Evolutionary conservation across 37 sponge, comb jelly and placozoan genomes (phyloP), one percentile per base, ranked within the genome.

Genomic region (Halichondria panicea): DNA sequence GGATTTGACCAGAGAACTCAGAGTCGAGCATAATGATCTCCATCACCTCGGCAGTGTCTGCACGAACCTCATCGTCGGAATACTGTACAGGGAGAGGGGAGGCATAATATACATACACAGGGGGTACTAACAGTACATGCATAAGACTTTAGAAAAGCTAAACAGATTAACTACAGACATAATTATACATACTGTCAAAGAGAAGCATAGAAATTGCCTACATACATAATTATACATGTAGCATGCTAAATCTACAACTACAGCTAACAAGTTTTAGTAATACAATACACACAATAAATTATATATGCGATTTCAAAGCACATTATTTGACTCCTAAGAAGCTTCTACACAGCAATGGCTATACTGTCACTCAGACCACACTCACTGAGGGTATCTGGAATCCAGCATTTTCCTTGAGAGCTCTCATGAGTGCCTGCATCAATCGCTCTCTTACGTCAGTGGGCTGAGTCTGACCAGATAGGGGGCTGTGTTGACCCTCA

Each of bases 331-430:
- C n/a, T n/a, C n/a, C n/a, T n/a, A n/a, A n/a, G n/a, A n/a, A n/a
- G n/a, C n/a, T n/a, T n/a, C 34, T 5, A 21, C 6, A 33, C 30
- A 63, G 33, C 22, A 11, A 2, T 38, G 12, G 28, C 69, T 21
- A 43, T n/a, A 19, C n/a, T 43, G 13, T 28, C 48, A 45, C 33
- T n/a, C 28, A 7, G n/a, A 7, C n/a, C 3, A 11, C 5, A 30
- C 86, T 74, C 59, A 86, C 87, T n/a, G 32, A n/a, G 37, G 87
- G 87, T 24, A 86, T 55, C 21, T 73, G 65, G 35, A 86, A 79
- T 31, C 87, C 87, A 63, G 75, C 79, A 34, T 65, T 74, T 22
- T 43, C 43, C 48, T 71, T 86, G 30, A 86, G 63, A n/a, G 74
- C 73, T 31, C 53, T 36, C 0, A 86, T 9, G 1, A 74, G 68